A percentile compares a stretch with the other conserved stretches of the same genome.
phyloP scores from a whole-genome alignment of 1,140 invertebrate genomes.

The Euglossa dilemma region DNA sequence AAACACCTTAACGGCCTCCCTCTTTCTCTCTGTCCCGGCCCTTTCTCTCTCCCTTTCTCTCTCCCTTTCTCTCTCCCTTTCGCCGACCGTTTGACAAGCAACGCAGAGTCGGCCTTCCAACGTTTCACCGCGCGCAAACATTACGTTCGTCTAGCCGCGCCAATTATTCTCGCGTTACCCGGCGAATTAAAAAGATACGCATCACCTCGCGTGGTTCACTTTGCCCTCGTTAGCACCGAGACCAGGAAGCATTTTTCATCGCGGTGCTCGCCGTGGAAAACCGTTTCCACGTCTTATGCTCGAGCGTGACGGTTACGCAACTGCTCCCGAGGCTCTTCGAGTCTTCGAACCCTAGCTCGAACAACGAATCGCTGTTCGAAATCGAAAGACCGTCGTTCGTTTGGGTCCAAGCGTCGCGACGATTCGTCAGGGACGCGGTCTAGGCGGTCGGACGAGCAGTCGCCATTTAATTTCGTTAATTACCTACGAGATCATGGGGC shows the following conservation, averaged over 20 bases:
- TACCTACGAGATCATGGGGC: constrained; percentile 41
- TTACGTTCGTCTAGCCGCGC: constrained; percentile 14
- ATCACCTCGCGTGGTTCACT: constrained; percentile 23
- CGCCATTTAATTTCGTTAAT: constrained; percentile 61
- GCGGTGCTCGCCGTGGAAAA: constrained; percentile 3
- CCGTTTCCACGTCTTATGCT: constrained; percentile 2
- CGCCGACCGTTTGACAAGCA: background rate
- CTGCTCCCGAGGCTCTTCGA: background rate
- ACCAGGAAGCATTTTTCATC: constrained; percentile 47
- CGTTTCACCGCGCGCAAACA: constrained; percentile 34
- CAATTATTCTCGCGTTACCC: constrained; percentile 66
- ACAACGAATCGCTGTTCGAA: no score
- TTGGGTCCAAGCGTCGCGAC: background rate
- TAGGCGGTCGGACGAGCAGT: background rate
- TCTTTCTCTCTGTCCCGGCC: no score
- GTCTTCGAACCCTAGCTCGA: background rate
- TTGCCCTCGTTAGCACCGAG: constrained; percentile 23
- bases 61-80: background rate
- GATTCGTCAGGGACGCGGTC: background rate
- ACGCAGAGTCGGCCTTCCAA: background rate
- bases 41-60: background rate
- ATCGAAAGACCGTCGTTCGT: background rate
- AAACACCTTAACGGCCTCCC: constrained; percentile 36
- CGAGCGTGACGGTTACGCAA: background rate
- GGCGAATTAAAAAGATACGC: constrained; percentile 59